Evolutionary conservation across 2,797 vertebrate species (phyloP).

Genomic region (Megalops cyprinoides): DNA sequence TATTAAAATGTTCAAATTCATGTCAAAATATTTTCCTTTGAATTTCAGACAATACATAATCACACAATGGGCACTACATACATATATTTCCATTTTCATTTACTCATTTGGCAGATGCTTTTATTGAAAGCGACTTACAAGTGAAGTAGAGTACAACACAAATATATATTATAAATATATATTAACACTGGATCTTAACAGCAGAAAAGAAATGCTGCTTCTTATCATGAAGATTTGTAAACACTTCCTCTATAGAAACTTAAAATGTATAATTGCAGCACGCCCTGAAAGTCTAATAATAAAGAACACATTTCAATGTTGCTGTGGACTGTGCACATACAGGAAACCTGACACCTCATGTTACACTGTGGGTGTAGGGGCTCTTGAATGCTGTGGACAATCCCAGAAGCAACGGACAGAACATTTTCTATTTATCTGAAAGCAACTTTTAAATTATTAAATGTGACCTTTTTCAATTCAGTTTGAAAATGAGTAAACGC

Average conservation of each 20-base stretch:
- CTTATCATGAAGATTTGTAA: not conserved
- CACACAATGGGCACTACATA: too few species aligned
- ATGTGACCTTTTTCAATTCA: not conserved
- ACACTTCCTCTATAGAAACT: not conserved
- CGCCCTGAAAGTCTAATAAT: not conserved
- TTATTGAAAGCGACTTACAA: too few species aligned
- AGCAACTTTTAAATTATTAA: not conserved
- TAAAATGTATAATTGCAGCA: not conserved
- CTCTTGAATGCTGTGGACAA: not conserved
- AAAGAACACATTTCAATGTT: not conserved
- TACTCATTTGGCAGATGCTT: too few species aligned
- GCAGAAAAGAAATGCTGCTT: not conserved
- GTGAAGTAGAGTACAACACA: too few species aligned
- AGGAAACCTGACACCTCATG: not conserved
- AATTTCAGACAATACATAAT: too few species aligned
- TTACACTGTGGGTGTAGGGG: not conserved
- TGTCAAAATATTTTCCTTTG: too few species aligned
- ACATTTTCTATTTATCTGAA: constrained; percentile 18
- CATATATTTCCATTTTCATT: too few species aligned
- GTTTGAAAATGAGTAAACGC: constrained; percentile 10
- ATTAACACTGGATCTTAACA: not conserved
- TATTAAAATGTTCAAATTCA: too few species aligned
- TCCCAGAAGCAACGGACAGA: not conserved
- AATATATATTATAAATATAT: too few species aligned
- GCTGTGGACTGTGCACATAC: not conserved